Evolutionary conservation across 2,113 vertebrate genomes (phyloP).

Genomic region (Recurvirostra avosetta): DNA sequence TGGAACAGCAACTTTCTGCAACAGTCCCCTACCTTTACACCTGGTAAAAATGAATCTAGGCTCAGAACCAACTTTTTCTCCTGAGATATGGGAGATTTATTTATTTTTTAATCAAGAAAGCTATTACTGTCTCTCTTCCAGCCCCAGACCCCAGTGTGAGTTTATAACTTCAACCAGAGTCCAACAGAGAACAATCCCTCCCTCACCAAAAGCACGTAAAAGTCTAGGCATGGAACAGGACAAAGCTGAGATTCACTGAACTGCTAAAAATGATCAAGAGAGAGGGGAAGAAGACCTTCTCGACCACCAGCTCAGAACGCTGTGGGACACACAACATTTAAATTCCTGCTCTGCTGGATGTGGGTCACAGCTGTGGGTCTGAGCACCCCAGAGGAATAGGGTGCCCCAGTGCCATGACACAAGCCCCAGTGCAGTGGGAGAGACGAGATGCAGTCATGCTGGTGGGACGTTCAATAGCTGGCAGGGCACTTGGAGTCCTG

Average conservation of each 20-base stretch:
- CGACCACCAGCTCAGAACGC: background rate
- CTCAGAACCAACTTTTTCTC: background rate
- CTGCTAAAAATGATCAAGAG: background rate
- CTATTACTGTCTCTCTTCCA: background rate
- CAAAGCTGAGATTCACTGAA: background rate
- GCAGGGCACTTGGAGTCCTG: background rate
- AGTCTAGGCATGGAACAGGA: background rate
- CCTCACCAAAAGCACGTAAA: background rate
- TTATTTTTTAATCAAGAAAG: background rate
- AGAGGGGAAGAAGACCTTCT: background rate
- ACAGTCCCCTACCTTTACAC: background rate
- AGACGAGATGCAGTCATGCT: background rate
- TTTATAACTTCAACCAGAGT: background rate
- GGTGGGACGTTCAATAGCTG: background rate
- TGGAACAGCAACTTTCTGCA: background rate
- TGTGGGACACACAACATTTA: background rate
- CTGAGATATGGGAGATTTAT: background rate
- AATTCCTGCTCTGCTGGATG: background rate
- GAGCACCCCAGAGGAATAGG: background rate
- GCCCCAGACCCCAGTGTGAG: background rate
- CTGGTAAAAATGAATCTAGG: background rate
- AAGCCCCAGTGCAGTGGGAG: background rate
- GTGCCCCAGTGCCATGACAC: background rate
- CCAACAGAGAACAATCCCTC: background rate
- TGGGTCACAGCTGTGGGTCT: rapidly evolving